Conservation (phyloP, 1,140 invertebrate species). For the Drosophila pectinifera region DNA sequence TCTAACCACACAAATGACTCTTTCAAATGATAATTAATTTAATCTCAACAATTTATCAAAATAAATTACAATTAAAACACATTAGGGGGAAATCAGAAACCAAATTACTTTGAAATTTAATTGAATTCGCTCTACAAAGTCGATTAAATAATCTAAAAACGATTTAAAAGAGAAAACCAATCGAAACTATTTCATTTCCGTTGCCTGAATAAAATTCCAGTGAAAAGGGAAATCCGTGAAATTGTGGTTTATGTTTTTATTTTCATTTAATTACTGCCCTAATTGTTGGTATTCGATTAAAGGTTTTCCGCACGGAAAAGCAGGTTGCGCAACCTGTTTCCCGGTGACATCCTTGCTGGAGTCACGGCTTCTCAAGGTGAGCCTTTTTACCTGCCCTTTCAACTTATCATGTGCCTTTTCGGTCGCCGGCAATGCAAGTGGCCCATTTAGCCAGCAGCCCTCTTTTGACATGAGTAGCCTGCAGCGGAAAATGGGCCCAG, state of each 20-base stretch:
- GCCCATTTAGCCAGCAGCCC: conserved; percentile 46
- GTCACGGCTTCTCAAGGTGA: conserved; percentile 5
- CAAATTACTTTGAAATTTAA: conserved; percentile 5
- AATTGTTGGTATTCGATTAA: background rate
- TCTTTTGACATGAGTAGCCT: conserved; percentile 44
- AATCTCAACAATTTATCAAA: background rate
- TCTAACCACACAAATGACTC: background rate
- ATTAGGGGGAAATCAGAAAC: background rate
- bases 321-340: background rate
- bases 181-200: conserved; percentile 4
- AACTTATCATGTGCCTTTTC: conserved; percentile 45
- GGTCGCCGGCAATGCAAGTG: conserved; percentile 47
- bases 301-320: conserved; percentile 8
- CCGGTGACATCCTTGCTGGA: conserved; percentile 12
- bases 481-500: background rate
- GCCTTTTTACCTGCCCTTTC: conserved; percentile 10
- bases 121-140: background rate
- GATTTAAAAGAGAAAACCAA: conserved; percentile 1
- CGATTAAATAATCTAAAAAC: background rate
- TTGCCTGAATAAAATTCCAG: conserved; percentile 11
- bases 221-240: conserved; percentile 7
- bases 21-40: background rate
- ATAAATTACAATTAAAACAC: background rate
- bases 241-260: conserved; percentile 9
- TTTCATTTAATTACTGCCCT: conserved; percentile 4